Evolutionary conservation across 1,140 invertebrate species (phyloP).

Genomic region (Hycleus cichorii): DNA sequence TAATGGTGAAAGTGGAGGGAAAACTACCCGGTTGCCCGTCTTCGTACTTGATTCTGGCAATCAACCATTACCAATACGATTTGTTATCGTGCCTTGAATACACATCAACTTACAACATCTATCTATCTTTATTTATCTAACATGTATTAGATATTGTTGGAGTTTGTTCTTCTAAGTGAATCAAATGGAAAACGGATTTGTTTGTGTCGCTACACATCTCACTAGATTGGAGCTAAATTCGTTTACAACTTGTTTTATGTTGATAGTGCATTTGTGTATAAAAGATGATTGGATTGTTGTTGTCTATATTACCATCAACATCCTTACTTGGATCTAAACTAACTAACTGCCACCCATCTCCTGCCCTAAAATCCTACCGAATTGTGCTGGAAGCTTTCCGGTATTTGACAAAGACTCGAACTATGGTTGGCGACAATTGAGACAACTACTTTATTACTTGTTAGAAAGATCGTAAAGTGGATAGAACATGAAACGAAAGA

Average conservation of each 20-base stretch:
- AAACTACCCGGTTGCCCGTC: background rate
- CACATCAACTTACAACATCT: background rate
- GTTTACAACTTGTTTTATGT: background rate
- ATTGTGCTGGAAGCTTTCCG: background rate
- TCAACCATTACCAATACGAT: slow-evolving; percentile 15
- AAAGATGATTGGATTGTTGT: slow-evolving; percentile 9
- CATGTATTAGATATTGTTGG: too few relatives aligned
- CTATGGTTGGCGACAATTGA: too few relatives aligned
- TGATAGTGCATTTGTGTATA: background rate
- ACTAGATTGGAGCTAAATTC: slow-evolving; percentile 11
- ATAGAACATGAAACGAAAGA: too few relatives aligned
- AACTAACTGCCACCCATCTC: slow-evolving; percentile 1
- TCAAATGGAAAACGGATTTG: slow-evolving; percentile 11
- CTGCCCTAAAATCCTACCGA: too few relatives aligned
- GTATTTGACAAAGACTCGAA: too few relatives aligned
- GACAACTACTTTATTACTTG: too few relatives aligned
- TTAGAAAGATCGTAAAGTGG: too few relatives aligned
- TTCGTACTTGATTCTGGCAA: slow-evolving; percentile 14
- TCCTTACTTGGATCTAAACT: background rate
- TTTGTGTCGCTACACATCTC: slow-evolving; percentile 9
- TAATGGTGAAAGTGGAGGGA: too few relatives aligned
- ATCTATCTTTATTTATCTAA: too few relatives aligned
- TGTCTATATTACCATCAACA: background rate
- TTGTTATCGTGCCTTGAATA: slow-evolving; percentile 20
- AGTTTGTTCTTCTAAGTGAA: background rate